Conservation (phyloP, 2,888 invertebrate genomes). For the Leptinotarsa tumamoca region DNA sequence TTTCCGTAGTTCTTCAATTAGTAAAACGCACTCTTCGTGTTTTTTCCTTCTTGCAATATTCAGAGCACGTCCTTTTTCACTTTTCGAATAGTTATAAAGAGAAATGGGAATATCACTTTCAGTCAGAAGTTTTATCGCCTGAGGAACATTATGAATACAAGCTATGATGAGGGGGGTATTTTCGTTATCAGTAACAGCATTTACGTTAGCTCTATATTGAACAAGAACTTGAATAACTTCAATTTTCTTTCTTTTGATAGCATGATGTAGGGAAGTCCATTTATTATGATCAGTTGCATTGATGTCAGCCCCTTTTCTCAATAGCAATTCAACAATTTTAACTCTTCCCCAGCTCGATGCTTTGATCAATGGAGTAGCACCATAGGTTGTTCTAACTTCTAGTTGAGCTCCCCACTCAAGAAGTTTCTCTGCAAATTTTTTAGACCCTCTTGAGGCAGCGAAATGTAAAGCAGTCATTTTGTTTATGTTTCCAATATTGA, state of each 20-base stretch:
- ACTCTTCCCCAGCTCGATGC: slow-evolving; percentile 14
- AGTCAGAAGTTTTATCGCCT: slow-evolving; percentile 22
- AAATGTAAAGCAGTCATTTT: slow-evolving; percentile 31
- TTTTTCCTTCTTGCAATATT: not conserved
- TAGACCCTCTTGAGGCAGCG: slow-evolving; percentile 16
- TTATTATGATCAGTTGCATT: slow-evolving; percentile 15
- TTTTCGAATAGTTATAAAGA: not conserved
- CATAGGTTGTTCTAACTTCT: slow-evolving; percentile 19
- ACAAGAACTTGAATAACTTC: slow-evolving; percentile 23
- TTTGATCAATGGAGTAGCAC: slow-evolving; percentile 28
- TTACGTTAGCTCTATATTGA: slow-evolving; percentile 21
- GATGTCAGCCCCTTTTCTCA: slow-evolving; percentile 19
- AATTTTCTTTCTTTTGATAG: slow-evolving; percentile 20
- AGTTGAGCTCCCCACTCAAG: slow-evolving; percentile 21
- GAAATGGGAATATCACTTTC: not conserved
- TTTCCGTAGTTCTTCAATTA: too few relatives aligned
- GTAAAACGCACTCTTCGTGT: not conserved
- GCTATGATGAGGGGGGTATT: slow-evolving; percentile 26
- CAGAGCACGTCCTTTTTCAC: not conserved
- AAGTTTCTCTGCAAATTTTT: slow-evolving; percentile 11
- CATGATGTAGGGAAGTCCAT: slow-evolving; percentile 32
- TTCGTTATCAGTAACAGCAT: slow-evolving; percentile 11
- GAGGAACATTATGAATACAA: slow-evolving; percentile 17
- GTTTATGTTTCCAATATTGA: slow-evolving; percentile 22
- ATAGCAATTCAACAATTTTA: slow-evolving; percentile 11